Conservation (phyloP, 1,140 invertebrate species). For the Kradibia gibbosae region DNA sequence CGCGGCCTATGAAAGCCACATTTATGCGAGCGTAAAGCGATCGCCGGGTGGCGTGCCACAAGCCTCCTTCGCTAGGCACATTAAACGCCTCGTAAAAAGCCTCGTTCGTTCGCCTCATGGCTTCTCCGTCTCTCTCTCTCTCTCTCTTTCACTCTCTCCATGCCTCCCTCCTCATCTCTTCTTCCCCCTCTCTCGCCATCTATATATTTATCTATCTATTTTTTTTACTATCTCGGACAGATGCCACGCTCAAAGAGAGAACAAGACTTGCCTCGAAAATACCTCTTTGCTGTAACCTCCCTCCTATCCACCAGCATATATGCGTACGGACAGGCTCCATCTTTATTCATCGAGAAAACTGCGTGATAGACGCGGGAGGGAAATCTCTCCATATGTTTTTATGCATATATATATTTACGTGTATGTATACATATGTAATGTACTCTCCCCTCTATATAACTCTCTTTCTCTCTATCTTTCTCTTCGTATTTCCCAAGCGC, state of each 20-base stretch:
- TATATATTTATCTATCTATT: not conserved
- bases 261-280: conserved; percentile 32
- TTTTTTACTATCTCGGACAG: not conserved
- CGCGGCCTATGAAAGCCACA: conserved; percentile 39
- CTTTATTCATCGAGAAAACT: not conserved
- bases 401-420: too few relatives aligned
- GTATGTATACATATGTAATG: too few relatives aligned
- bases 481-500: too few relatives aligned
- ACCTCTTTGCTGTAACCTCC: not conserved
- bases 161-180: not conserved
- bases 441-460: not conserved
- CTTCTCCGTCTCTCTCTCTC: not conserved
- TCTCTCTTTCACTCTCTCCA: not conserved
- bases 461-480: not conserved
- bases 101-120: not conserved
- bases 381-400: conserved; percentile 16
- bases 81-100: conserved; percentile 51
- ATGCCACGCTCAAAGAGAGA: not conserved
- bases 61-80: conserved; percentile 40
- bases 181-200: too few relatives aligned
- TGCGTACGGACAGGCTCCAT: not conserved
- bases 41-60: conserved; percentile 43
- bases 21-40: conserved; percentile 49
- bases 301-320: not conserved
- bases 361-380: not conserved